Evolutionary conservation across 2,797 vertebrate species (phyloP), one percentile per base, ranked within the genome.

Genomic region (Lutjanus campechanus): DNA sequence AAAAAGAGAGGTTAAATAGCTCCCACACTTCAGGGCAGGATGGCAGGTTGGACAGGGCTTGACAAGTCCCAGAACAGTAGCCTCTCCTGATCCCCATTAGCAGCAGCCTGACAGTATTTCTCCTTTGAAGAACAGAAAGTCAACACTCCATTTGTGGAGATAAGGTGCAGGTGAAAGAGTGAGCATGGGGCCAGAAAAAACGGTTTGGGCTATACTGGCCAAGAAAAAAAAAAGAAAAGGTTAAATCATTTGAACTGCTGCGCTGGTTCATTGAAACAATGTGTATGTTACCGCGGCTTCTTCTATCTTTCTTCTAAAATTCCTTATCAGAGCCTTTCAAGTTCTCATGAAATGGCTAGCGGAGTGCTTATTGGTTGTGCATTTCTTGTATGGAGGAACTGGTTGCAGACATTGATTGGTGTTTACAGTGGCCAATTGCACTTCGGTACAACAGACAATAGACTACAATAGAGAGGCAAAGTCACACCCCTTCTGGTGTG

Each of bases 121-220:
- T 90, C 82, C 91, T 95, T 94, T 95, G 91, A 95, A 93, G 92
- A 94, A 90, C 89, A 86, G 72, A 91, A 91, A 92, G 92, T 95
- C 90, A 95, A 94, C 92, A 95, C 91, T 95, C 90, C 89, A 92
- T 94, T 93, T 93, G 91, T 82, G 91, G 92, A 94, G 94, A 95
- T 95, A 93, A 95, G 93, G 86, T 77, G 81, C 89, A 94, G 91
- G 91, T 93, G 93, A 91, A 88, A 81, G 85, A 90, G 82, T 87
- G 82, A 87, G 83, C 81, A 59, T 66, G 68, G 75, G 73, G 71
- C 64, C 58, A 77, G 53, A 76, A 76, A 36, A 88, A 90, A 85
- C 41, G n/a, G 72, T 83, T 85, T 54, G 69, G 64, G 44, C 70
- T 63, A 47, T 65, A 46, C 56, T 47, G n/a, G 22, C 47, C 15